Base-by-base conservation (phyloP, 2,113 vertebrate species). In the Nibea albiflora region DNA sequence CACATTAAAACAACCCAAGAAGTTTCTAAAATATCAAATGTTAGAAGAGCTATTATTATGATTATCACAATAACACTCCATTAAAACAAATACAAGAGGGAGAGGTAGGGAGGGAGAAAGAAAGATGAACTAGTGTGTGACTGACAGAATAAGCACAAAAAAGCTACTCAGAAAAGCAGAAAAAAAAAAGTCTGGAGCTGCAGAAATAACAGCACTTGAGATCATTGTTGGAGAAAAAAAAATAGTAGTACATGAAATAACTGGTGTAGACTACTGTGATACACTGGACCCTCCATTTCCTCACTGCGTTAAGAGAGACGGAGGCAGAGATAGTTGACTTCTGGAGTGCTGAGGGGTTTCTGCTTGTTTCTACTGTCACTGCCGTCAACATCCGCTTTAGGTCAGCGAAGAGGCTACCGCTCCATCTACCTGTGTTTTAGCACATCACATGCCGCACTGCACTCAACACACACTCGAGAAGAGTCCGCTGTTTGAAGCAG, bases 401-500 rank as follows among this genome's bases (percentile, higher is more conserved):
- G 88, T 92, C 91, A 90, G 83, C 65, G 67, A 84, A 84, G 84
- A 92, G 88, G 91, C 56, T 87, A 85, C 75, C 28, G 42, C 81
- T 81, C 78, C 88, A 86, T 90, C 89, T 92, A 92, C 88, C 92
- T 91, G 87, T 84, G 78, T 90, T 92, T 93, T 89, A 91, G 77
- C 89, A 85, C 82, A 91, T 90, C 84, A 90, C 89, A 92, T 47
- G 85, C 84, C 7, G 39, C 88, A 44, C 80, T 87, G 81, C 85
- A 86, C 89, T 60, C 49, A 57, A 60, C 60, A 60, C 77, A 81
- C 77, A 78, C 79, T 71, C 64, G 42, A 17, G 39, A 26, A 78
- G 35, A 60, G 65, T 57, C 53, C 39, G 52, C 58, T 53, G 65
- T 69, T 46, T 1, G 20, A 76, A 44, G 61, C 61, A 63, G 58